These are phyloP conservation scores for Pseudorasbora parva DNA, from an alignment of 2,113 vertebrate genomes.

Conservation along the genomic window DNA sequence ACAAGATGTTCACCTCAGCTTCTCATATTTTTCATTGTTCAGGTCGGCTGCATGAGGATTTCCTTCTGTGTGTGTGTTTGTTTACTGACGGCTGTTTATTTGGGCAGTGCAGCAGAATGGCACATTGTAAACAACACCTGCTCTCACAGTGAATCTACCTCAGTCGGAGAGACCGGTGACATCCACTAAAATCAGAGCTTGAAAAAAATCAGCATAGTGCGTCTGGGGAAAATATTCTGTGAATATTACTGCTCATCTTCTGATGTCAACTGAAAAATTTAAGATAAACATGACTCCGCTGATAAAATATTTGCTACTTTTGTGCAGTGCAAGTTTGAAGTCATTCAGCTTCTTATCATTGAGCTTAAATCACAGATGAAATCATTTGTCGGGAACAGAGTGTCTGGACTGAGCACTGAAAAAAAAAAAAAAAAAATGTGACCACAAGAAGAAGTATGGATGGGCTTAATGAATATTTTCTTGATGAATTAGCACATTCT, in stretches of 20 bases:
- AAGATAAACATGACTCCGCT: neutral
- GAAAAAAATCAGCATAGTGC: constrained; percentile 9
- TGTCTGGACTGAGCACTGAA: neutral
- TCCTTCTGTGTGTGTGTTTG: constrained; percentile 3
- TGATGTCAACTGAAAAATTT: neutral
- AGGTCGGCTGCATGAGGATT: constrained; percentile 27
- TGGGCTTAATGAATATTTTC: constrained; percentile 7
- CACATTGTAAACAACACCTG: constrained; percentile 62
- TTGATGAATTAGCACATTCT: constrained; percentile 8
- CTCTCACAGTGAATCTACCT: constrained; percentile 40
- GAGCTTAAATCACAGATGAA: neutral
- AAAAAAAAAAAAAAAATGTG: neutral
- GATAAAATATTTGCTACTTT: constrained; percentile 19
- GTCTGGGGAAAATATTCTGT: neutral
- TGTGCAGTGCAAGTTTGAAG: neutral
- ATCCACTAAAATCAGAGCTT: neutral
- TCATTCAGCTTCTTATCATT: neutral
- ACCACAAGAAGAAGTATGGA: neutral
- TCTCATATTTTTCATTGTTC: neutral
- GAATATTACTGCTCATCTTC: constrained; percentile 1
- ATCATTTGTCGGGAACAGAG: neutral
- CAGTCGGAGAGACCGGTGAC: constrained; percentile 6
- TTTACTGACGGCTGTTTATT: constrained; percentile 58
- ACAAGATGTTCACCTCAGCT: neutral
- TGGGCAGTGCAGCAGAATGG: constrained; percentile 43